Base-by-base conservation (phyloP, 2,888 invertebrate genomes). In the Stenodera caucasica region DNA sequence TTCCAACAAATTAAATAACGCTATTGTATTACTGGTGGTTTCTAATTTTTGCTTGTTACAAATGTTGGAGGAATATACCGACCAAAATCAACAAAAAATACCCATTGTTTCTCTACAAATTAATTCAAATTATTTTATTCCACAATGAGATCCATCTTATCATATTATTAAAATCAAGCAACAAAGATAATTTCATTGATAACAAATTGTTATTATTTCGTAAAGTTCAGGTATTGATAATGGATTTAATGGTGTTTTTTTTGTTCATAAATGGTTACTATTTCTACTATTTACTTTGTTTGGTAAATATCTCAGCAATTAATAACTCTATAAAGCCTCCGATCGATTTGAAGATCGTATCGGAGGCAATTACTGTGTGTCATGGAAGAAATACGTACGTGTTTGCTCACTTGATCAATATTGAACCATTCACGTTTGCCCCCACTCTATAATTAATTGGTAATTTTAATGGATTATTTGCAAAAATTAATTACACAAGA, bases 361-460 rank as follows among this genome's bases (percentile, higher is more conserved):
- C 52, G 21, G 12, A 14, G 21, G 33, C 52, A 52, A 52, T 52
- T 52, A 52, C 15, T 52, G 52, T 51, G 29, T 52, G 52, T 33
- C 29, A 52, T 33, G 52, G 52, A 52, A 52, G 52, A 52, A 52
- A 52, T 52, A 52, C 33, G 52, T 52, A 33, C 33, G 52, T 29
- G 52, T 52, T 52, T 52, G 29, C 26, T 52, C 33, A 30, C 29
- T 33, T 33, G 52, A 45, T 45, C 45, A 45, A 45, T 45, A 45
- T 45, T 21, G 12, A 45, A 40, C 35, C 37, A 12, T 45, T 11
- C 21, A 4, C 21, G 11, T 45, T 12, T 1, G 9, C 4, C 21
- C 37, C 15, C 5, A 12, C 32, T 7, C 32, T 45, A 45, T 45
- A 45, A 45, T 45, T 45, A 45, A 45, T 45, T 11, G 45, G 11